Conservation (phyloP, 2,888 invertebrate species). For the Seira sanloemensis region DNA sequence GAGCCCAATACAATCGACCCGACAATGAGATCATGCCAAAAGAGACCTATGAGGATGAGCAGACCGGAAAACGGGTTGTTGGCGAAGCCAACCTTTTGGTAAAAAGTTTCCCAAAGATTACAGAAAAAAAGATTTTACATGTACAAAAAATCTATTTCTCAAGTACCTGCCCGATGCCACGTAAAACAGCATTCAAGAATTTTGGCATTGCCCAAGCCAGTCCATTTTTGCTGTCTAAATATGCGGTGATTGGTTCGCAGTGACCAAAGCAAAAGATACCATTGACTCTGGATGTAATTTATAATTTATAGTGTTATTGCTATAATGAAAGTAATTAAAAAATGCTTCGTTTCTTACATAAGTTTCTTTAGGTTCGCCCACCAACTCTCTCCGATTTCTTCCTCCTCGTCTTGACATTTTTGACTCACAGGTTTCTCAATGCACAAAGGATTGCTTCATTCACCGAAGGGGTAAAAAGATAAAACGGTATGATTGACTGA, state of each 20-base stretch:
- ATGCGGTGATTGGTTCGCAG: conserved; percentile 66
- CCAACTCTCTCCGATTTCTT: no score
- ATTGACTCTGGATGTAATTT: not conserved
- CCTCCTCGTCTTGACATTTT: not conserved
- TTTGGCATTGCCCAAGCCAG: conserved; percentile 74
- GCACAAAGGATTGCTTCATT: no score
- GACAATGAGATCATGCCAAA: conserved; percentile 71
- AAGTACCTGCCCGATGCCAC: conserved; percentile 76
- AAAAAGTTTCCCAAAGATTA: not conserved
- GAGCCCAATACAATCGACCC: conserved; percentile 67
- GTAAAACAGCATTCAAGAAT: conserved; percentile 75
- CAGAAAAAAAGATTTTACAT: not conserved
- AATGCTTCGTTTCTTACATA: not conserved
- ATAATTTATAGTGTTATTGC: not conserved
- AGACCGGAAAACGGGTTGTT: conserved; percentile 77
- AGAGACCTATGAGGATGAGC: conserved; percentile 75
- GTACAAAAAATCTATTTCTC: not conserved
- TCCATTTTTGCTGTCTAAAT: conserved; percentile 58
- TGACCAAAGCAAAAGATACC: conserved; percentile 66
- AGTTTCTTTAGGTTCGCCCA: no score
- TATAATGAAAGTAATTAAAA: no score
- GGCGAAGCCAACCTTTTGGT: conserved; percentile 76
- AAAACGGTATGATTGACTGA: no score
- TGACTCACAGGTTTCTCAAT: no score
- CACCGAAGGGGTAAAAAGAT: no score